These are phyloP conservation scores for Netelia virgata DNA, from an alignment of 2,888 invertebrate species.

Conservation along the genomic window DNA sequence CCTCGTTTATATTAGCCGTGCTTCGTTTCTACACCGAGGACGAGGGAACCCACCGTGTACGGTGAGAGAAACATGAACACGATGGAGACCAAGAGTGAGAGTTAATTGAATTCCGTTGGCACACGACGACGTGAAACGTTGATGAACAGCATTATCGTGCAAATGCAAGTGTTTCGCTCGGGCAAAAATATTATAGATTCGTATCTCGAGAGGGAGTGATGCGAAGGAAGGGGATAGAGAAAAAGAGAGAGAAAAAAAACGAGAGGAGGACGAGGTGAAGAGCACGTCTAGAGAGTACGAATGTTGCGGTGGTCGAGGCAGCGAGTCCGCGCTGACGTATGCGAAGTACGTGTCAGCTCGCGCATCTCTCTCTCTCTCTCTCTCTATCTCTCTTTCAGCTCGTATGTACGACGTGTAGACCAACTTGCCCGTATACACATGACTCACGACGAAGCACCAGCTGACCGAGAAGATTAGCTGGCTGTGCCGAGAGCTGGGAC, in stretches of 20 bases:
- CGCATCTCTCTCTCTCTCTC: conserved; percentile 1
- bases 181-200: conserved; percentile 44
- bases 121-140: conserved; percentile 55
- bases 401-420: neutral
- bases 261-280: conserved; percentile 34
- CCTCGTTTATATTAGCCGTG: no score
- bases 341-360: conserved; percentile 28
- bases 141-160: conserved; percentile 59
- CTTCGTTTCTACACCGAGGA: no score
- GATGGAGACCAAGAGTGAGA: neutral
- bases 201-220: conserved; percentile 27
- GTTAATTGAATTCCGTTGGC: conserved; percentile 63
- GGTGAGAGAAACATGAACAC: no score
- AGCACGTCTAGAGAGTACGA: neutral
- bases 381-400: neutral
- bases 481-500: conserved; percentile 8
- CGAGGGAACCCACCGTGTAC: no score
- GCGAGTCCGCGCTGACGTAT: conserved; percentile 14
- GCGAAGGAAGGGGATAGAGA: conserved; percentile 20
- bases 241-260: conserved; percentile 33
- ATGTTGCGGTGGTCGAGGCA: conserved; percentile 55
- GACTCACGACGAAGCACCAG: conserved; percentile 38
- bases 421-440: conserved; percentile 13
- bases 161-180: conserved; percentile 47
- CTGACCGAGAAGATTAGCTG: conserved; percentile 35